A percentile compares a stretch with the other conserved stretches of the same genome.
Evolutionary conservation across 2,797 vertebrate genomes (phyloP).

Genomic region (Cottoperca gobio): DNA sequence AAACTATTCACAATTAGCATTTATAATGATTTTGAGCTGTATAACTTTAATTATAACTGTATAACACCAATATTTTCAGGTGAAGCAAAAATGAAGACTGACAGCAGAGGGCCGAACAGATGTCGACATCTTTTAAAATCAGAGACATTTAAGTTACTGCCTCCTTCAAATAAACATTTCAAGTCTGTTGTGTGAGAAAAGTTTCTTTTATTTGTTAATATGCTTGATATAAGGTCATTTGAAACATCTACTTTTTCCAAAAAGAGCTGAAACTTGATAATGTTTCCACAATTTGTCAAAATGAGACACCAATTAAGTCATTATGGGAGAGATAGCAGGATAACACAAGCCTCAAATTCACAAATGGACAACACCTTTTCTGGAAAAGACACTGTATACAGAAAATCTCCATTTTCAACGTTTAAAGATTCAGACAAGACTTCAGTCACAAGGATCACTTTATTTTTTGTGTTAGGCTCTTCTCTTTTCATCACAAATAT

Average conservation of each 20-base stretch:
- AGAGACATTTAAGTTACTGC: background rate
- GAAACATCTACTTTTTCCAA: background rate
- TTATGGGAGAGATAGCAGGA: slow-evolving; percentile 8
- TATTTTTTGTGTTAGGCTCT: slow-evolving; percentile 66
- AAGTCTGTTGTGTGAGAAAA: slow-evolving; percentile 21
- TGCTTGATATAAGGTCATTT: slow-evolving; percentile 35
- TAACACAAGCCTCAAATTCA: slow-evolving; percentile 24
- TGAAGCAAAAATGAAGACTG: background rate
- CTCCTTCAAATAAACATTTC: slow-evolving; percentile 43
- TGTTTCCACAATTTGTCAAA: slow-evolving; percentile 1
- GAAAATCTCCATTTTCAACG: slow-evolving; percentile 10
- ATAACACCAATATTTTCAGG: background rate
- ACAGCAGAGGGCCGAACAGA: background rate
- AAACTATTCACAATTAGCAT: background rate
- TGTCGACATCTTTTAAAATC: background rate
- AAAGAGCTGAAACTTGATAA: slow-evolving; percentile 25
- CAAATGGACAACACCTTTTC: slow-evolving; percentile 17
- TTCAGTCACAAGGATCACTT: slow-evolving; percentile 75
- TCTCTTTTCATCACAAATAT: slow-evolving; percentile 68
- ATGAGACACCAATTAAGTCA: slow-evolving; percentile 21
- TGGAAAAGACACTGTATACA: background rate
- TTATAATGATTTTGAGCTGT: background rate
- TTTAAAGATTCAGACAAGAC: slow-evolving; percentile 59
- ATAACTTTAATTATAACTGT: background rate
- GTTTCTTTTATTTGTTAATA: slow-evolving; percentile 46